A percentile compares a stretch with the other conserved stretches of the same genome.
These are phyloP conservation scores for Battus philenor DNA, from an alignment of 1,140 invertebrate genomes.

Conservation along the genomic window DNA sequence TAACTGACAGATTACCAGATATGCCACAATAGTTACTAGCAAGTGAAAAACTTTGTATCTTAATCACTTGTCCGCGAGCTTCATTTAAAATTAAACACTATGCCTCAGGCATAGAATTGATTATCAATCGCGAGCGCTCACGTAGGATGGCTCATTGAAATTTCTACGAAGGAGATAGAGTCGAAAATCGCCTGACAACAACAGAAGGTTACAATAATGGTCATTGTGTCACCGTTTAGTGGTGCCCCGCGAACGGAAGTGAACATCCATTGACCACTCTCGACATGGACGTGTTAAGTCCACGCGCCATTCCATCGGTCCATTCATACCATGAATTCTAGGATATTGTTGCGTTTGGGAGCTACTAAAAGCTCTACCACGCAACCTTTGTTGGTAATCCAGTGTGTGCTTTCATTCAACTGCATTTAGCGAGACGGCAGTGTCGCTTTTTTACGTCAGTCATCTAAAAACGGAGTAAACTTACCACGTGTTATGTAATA, in stretches of 20 bases:
- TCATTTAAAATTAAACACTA: constrained; percentile 2
- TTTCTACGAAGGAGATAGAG: background rate
- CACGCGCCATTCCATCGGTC: constrained; percentile 24
- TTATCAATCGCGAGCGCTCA: background rate
- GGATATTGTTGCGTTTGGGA: background rate
- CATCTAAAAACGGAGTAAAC: too few relatives aligned
- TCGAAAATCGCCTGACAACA: too few relatives aligned
- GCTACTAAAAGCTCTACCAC: constrained; percentile 3
- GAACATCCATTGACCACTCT: constrained; percentile 12
- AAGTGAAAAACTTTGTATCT: constrained; percentile 3
- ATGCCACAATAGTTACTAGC: constrained; percentile 29
- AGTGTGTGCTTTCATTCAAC: background rate
- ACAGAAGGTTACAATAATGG: constrained; percentile 28
- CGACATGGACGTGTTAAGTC: constrained; percentile 38
- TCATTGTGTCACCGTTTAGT: constrained; percentile 37
- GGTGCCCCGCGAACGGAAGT: constrained; percentile 36
- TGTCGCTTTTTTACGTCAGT: too few relatives aligned
- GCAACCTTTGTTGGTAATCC: constrained; percentile 1
- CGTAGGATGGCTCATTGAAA: constrained; percentile 3
- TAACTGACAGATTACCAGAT: constrained; percentile 27
- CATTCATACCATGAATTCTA: constrained; percentile 16
- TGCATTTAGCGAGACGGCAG: too few relatives aligned
- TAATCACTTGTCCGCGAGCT: background rate
- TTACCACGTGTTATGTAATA: too few relatives aligned
- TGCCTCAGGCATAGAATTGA: background rate